These are phyloP conservation scores for Zeuzera pyrina DNA, from an alignment of 2,888 invertebrate genomes.

Conservation along the genomic window DNA sequence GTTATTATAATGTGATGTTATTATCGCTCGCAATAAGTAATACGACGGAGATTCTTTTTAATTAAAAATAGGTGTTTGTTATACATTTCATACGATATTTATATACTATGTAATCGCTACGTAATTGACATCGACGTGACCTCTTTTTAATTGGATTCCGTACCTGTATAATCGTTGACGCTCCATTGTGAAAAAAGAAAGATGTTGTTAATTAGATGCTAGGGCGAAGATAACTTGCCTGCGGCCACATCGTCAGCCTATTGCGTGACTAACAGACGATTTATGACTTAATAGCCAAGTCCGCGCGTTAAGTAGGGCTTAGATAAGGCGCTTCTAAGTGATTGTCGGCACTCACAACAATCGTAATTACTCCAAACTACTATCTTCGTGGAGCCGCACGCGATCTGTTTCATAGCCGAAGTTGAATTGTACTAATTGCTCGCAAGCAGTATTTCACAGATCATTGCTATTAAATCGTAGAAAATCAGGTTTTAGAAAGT, in stretches of 20 bases:
- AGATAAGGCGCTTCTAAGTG: constrained; percentile 71
- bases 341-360: constrained; percentile 72
- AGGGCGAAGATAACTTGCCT: constrained; percentile 58
- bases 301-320: constrained; percentile 67
- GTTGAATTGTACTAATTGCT: constrained; percentile 60
- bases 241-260: constrained; percentile 51
- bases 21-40: no score
- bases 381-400: constrained; percentile 60
- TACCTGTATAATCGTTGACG: constrained; percentile 2
- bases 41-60: no score
- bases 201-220: constrained; percentile 59
- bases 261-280: constrained; percentile 64
- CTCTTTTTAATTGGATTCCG: no score
- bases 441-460: constrained; percentile 22
- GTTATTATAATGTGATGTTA: no score
- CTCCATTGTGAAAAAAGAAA: constrained; percentile 24
- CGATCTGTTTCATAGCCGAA: constrained; percentile 58
- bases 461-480: not conserved
- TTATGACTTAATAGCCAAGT: constrained; percentile 70
- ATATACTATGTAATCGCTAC: no score
- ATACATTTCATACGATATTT: no score
- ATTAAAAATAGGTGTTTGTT: no score
- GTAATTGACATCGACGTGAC: no score
- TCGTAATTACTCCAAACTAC: constrained; percentile 71
- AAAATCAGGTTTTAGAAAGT: not conserved